phyloP scores from a whole-genome alignment of 2,797 vertebrate species.

The Microchirus variegatus region DNA sequence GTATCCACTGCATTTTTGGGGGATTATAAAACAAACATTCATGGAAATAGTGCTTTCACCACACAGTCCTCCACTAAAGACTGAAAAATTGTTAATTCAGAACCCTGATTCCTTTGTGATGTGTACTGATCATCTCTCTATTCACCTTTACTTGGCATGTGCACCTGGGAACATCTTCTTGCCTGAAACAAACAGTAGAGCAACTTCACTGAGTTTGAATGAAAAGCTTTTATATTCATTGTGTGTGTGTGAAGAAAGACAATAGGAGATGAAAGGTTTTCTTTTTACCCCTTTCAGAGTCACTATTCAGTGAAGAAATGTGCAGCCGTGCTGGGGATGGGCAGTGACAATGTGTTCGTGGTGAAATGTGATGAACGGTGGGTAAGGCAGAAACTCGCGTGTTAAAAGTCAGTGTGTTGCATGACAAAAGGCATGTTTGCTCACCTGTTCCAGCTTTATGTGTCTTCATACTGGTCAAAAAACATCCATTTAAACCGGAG shows the following conservation, averaged over 20 bases:
- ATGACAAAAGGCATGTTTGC: constrained; percentile 46
- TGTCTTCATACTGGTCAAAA: neutral
- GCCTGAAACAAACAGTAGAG: neutral
- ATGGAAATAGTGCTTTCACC: no score
- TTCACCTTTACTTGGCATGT: neutral
- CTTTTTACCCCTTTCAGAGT: constrained; percentile 68
- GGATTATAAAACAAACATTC: no score
- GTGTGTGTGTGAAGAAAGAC: constrained; percentile 3
- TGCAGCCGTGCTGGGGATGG: constrained; percentile 75
- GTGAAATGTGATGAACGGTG: constrained; percentile 83
- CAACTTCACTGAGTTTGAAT: neutral
- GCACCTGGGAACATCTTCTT: neutral
- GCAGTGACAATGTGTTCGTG: constrained; percentile 76
- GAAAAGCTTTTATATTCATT: neutral
- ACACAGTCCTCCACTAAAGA: no score
- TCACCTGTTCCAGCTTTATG: constrained; percentile 45
- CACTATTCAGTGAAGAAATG: constrained; percentile 83
- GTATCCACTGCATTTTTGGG: no score
- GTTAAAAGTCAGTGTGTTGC: neutral
- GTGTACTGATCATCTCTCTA: neutral
- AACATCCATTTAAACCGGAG: no score
- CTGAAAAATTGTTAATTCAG: neutral
- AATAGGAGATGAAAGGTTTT: constrained; percentile 18
- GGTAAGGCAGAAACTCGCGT: constrained; percentile 4
- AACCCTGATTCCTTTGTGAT: neutral